phyloP scores from a whole-genome alignment of 2,888 invertebrate species.

The Metallyticus violacea region DNA sequence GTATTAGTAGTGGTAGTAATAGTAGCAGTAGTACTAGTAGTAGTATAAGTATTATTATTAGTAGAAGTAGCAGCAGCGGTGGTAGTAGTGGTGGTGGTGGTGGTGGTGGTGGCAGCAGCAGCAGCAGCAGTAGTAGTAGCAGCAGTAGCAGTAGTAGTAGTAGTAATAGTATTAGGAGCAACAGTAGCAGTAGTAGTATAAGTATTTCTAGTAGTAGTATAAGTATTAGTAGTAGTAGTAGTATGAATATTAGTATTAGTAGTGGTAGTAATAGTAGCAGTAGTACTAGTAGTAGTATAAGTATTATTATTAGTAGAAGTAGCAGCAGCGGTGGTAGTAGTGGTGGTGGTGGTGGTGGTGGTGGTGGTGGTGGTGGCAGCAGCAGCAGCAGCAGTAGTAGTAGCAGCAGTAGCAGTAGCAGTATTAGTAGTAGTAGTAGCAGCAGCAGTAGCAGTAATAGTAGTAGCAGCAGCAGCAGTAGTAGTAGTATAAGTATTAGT shows the following conservation, averaged over 20 bases:
- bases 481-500: no score
- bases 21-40: no score
- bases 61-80: no score
- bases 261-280: no score
- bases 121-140: not conserved
- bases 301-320: no score
- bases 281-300: no score
- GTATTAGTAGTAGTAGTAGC: no score
- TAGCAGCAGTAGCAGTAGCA: not conserved
- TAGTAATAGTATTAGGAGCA: not conserved
- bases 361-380: not conserved
- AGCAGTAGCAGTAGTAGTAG: not conserved
- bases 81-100: not conserved
- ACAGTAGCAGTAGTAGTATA: conserved; percentile 1
- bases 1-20: no score
- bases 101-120: not conserved
- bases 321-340: not conserved
- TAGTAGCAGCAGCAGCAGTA: not conserved
- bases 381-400: not conserved
- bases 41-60: no score
- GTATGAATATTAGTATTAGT: no score
- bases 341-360: not conserved
- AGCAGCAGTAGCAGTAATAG: not conserved
- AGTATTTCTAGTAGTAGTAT: not conserved
- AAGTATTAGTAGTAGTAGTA: not conserved